Evolutionary conservation across 2,888 invertebrate species (phyloP).

Genomic region (Oegoconia quadripuncta): DNA sequence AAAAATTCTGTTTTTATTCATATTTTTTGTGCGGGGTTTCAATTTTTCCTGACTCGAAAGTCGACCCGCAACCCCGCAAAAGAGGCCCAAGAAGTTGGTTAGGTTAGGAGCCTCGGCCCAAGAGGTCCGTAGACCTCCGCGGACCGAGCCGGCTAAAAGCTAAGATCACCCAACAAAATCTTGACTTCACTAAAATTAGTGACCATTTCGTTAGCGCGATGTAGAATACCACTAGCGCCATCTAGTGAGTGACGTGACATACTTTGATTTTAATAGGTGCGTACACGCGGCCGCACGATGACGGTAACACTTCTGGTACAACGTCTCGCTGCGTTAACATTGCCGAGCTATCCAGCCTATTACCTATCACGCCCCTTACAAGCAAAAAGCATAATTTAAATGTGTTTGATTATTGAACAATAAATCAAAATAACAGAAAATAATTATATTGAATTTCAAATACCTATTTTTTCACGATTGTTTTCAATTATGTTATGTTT

Average conservation of each 20-base stretch:
- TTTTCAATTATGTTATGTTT: too few species aligned
- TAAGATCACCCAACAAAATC: constrained; percentile 40
- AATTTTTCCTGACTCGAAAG: constrained; percentile 70
- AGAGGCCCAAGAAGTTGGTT: constrained; percentile 75
- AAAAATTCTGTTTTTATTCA: constrained; percentile 2
- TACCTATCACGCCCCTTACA: too few species aligned
- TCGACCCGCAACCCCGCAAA: constrained; percentile 70
- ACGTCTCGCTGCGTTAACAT: too few species aligned
- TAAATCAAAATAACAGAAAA: too few species aligned
- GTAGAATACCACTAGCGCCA: constrained; percentile 33
- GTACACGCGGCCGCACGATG: too few species aligned
- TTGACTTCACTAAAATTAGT: constrained; percentile 20
- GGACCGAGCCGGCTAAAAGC: constrained; percentile 88
- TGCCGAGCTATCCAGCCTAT: too few species aligned
- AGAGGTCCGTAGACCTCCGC: constrained; percentile 83
- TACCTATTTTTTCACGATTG: too few species aligned
- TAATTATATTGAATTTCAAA: too few species aligned
- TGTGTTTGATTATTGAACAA: too few species aligned
- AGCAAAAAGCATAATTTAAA: too few species aligned
- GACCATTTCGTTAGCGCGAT: constrained; percentile 37
- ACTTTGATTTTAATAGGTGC: neutral
- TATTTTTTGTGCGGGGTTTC: constrained; percentile 51
- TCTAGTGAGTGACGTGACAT: constrained; percentile 26
- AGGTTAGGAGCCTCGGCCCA: constrained; percentile 77
- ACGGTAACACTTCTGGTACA: too few species aligned